Conservation (phyloP, 2,888 invertebrate species). For the Drosophila ochracea region DNA sequence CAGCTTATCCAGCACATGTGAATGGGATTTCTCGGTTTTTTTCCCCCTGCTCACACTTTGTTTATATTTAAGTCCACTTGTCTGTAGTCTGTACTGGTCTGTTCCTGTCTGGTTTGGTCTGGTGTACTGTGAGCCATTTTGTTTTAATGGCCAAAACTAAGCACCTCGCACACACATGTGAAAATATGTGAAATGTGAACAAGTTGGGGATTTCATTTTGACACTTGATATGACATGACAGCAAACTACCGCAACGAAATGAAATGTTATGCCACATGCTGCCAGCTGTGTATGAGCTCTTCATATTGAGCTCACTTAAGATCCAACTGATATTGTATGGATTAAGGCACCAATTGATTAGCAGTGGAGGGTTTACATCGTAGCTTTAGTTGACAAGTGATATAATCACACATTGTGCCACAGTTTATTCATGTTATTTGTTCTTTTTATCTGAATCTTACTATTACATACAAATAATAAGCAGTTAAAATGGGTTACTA, state of each 20-base stretch:
- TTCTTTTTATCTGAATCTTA: conserved; percentile 6
- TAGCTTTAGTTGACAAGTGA: conserved; percentile 7
- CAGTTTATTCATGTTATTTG: neutral
- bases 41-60: neutral
- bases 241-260: conserved; percentile 32
- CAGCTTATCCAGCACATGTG: conserved; percentile 47
- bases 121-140: conserved; percentile 36
- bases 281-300: conserved; percentile 19
- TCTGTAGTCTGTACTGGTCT: neutral
- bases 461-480: conserved; percentile 3
- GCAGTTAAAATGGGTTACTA: neutral
- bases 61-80: conserved; percentile 14
- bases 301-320: neutral
- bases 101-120: conserved; percentile 10
- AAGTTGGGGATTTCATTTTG: conserved; percentile 56
- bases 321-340: neutral
- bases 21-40: conserved; percentile 20
- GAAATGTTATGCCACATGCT: conserved; percentile 32
- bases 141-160: conserved; percentile 55
- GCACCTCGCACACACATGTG: conserved; percentile 44
- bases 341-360: conserved; percentile 22
- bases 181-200: conserved; percentile 43
- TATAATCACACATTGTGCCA: neutral
- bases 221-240: conserved; percentile 48
- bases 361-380: neutral